Conservation (phyloP, 1,140 invertebrate species). For the Papilio polyxenes region DNA sequence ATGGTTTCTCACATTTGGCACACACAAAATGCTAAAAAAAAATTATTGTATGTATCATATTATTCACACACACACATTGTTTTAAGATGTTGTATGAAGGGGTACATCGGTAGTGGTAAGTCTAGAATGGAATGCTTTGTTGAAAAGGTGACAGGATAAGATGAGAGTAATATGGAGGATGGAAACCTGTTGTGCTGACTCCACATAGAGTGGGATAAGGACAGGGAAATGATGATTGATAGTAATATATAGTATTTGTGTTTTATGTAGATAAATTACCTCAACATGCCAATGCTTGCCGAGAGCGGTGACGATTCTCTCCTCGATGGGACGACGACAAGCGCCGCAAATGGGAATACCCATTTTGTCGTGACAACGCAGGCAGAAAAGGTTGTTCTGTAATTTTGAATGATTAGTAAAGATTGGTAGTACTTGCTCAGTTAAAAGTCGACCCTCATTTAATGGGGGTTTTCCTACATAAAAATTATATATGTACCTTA, state of each 20-base stretch:
- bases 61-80: not conserved
- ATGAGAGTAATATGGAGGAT: too few relatives aligned
- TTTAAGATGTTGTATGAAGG: not conserved
- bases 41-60: not conserved
- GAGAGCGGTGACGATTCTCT: constrained; percentile 97
- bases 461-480: too few relatives aligned
- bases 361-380: constrained; percentile 99
- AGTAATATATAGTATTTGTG: not conserved
- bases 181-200: not conserved
- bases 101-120: not conserved
- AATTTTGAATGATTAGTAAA: constrained; percentile 48
- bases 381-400: constrained; percentile 96
- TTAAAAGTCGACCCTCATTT: too few relatives aligned
- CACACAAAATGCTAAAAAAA: constrained; percentile 98
- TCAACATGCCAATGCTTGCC: constrained; percentile 99
- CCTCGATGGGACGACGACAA: constrained; percentile 97
- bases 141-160: not conserved
- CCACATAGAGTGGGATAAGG: not conserved
- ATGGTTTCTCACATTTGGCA: constrained; percentile 99
- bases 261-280: constrained; percentile 66
- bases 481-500: too few relatives aligned
- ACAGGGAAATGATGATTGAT: not conserved
- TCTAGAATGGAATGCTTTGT: too few relatives aligned
- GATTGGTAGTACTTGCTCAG: not conserved
- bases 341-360: constrained; percentile 98